phyloP scores from a whole-genome alignment of 1,140 invertebrate species.

The Scaptomyza hsui region DNA sequence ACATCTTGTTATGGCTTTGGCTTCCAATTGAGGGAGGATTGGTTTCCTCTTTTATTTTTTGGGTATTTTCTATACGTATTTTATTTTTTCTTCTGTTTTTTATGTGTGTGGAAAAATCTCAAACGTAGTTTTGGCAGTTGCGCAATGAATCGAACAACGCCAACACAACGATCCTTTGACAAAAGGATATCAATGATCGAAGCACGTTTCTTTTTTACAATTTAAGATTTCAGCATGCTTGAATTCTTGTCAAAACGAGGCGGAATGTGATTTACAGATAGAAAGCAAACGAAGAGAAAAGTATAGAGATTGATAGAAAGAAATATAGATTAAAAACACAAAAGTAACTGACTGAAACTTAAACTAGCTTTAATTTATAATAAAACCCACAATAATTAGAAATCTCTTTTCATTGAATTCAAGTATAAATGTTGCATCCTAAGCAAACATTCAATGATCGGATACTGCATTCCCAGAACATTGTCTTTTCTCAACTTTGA shows the following conservation, averaged over 20 bases:
- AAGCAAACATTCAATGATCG: constrained; percentile 51
- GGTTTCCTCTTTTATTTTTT: constrained; percentile 58
- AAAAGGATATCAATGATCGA: constrained; percentile 64
- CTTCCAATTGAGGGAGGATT: constrained; percentile 72
- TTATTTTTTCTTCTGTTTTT: constrained; percentile 23
- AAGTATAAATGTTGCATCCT: constrained; percentile 30
- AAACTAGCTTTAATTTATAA: neutral
- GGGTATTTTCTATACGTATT: constrained; percentile 58
- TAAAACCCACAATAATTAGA: neutral
- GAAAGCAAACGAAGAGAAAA: neutral
- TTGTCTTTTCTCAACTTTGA: constrained; percentile 53
- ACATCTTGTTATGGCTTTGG: constrained; percentile 70
- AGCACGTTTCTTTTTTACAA: constrained; percentile 38
- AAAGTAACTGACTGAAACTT: no score
- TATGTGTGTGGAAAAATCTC: constrained; percentile 59
- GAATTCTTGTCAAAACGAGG: constrained; percentile 31
- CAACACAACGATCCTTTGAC: constrained; percentile 54
- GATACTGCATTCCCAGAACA: neutral
- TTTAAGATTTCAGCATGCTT: constrained; percentile 48
- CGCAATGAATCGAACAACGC: constrained; percentile 71
- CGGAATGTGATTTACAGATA: neutral
- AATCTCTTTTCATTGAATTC: neutral
- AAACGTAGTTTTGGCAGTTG: constrained; percentile 73
- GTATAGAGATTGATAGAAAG: neutral
- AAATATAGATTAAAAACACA: no score